Evolutionary conservation across 2,113 vertebrate genomes (phyloP).

Genomic region (Artemisiospiza belli): DNA sequence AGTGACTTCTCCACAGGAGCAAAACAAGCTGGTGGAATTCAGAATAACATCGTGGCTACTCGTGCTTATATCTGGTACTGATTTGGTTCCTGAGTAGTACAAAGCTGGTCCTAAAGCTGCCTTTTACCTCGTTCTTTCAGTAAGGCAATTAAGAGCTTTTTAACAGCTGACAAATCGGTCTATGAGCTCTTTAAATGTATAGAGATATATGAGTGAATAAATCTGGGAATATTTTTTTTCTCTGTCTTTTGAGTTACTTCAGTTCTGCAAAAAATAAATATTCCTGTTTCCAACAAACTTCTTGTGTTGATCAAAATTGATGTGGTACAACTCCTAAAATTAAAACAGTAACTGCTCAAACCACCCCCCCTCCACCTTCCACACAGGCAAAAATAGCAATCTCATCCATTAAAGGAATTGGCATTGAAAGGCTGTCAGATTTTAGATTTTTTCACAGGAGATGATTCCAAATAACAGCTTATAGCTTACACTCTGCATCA

Average conservation of each 20-base stretch:
- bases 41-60: not conserved
- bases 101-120: not conserved
- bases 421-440: not conserved
- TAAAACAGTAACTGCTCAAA: not conserved
- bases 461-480: not conserved
- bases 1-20: not conserved
- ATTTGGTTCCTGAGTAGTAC: not conserved
- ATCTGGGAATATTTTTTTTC: not conserved
- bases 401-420: not conserved
- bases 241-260: not conserved
- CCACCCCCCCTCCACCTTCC: not conserved
- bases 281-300: not conserved
- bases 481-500: not conserved
- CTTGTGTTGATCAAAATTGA: not conserved
- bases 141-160: not conserved
- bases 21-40: not conserved
- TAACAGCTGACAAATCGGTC: not conserved
- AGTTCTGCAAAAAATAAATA: slow-evolving; percentile 2
- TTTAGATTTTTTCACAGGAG: not conserved
- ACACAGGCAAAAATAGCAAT: not conserved
- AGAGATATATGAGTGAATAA: not conserved
- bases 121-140: not conserved
- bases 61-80: not conserved
- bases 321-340: not conserved
- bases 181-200: not conserved